A percentile compares a stretch with the other conserved stretches of the same genome.
Evolutionary conservation across 2,888 invertebrate species (phyloP).

Genomic region (Drosophila ustulata): DNA sequence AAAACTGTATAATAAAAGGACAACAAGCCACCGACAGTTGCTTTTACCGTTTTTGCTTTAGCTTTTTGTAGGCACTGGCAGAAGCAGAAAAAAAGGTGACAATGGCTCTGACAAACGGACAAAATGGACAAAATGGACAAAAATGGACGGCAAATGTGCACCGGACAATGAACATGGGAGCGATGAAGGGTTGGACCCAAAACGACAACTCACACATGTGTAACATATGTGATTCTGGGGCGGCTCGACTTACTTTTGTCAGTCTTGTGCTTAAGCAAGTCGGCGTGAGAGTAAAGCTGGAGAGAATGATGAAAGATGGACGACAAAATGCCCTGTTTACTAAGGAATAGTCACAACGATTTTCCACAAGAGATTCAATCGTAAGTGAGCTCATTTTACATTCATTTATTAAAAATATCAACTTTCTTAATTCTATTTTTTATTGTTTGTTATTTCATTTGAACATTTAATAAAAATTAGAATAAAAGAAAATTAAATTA

Average conservation of each 20-base stretch:
- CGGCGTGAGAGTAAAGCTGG: not conserved
- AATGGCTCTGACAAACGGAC: slow-evolving; percentile 62
- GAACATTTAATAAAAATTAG: too few relatives aligned
- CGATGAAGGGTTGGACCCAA: slow-evolving; percentile 26
- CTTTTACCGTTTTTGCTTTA: slow-evolving; percentile 53
- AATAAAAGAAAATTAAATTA: too few relatives aligned
- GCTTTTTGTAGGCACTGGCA: slow-evolving; percentile 37
- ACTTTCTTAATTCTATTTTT: too few relatives aligned
- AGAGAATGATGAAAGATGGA: not conserved
- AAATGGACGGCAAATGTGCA: slow-evolving; percentile 65
- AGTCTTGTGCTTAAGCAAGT: slow-evolving; percentile 14
- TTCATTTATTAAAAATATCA: too few relatives aligned
- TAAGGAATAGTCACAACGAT: not conserved
- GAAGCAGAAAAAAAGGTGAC: slow-evolving; percentile 69
- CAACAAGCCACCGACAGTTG: slow-evolving; percentile 78
- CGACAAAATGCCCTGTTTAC: not conserved
- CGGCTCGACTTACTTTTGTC: slow-evolving; percentile 17
- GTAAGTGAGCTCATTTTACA: not conserved
- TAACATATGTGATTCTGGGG: slow-evolving; percentile 47
- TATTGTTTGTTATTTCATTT: too few relatives aligned
- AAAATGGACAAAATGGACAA: slow-evolving; percentile 53
- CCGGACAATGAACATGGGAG: slow-evolving; percentile 44
- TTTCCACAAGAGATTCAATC: not conserved
- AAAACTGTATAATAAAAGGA: slow-evolving; percentile 67
- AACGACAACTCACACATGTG: slow-evolving; percentile 48